Evolutionary conservation across 2,797 vertebrate genomes (phyloP).

Genomic region (Sebastes elongatus): DNA sequence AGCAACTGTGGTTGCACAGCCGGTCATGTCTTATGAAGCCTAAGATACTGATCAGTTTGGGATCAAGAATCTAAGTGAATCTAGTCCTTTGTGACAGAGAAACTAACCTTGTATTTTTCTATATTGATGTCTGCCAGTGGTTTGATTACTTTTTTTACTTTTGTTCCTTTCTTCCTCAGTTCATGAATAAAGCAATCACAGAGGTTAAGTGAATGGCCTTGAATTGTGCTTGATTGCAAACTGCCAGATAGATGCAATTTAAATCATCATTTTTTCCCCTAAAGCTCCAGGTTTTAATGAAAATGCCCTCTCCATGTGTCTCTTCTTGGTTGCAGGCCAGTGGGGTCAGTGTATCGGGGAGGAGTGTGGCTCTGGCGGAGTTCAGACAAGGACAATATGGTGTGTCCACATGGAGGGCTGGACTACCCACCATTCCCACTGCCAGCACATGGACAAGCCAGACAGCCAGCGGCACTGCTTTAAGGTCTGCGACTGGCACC

Average conservation of each 20-base stretch:
- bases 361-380: conserved; percentile 88
- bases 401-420: conserved; percentile 94
- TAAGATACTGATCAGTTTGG: conserved; percentile 16
- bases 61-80: conserved; percentile 23
- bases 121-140: conserved; percentile 40
- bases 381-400: conserved; percentile 91
- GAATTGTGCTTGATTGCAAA: conserved; percentile 67
- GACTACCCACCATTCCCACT: conserved; percentile 91
- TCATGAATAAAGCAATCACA: conserved; percentile 73
- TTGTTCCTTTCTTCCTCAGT: conserved; percentile 40
- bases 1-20: background rate
- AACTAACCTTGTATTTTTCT: conserved; percentile 34
- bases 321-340: conserved; percentile 84
- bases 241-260: conserved; percentile 53
- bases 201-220: conserved; percentile 64
- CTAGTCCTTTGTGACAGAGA: conserved; percentile 24
- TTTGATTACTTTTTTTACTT: conserved; percentile 60
- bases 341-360: conserved; percentile 94
- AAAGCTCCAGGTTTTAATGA: conserved; percentile 48
- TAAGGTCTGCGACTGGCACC: conserved; percentile 95
- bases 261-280: conserved; percentile 16
- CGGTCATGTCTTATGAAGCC: background rate
- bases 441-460: conserved; percentile 85
- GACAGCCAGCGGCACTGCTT: conserved; percentile 91
- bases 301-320: conserved; percentile 39